Percentiles rank a stretch among this genome's conserved stretches.
phyloP scores from a whole-genome alignment of 2,888 invertebrate species.

The Listrodromus nycthemerus region DNA sequence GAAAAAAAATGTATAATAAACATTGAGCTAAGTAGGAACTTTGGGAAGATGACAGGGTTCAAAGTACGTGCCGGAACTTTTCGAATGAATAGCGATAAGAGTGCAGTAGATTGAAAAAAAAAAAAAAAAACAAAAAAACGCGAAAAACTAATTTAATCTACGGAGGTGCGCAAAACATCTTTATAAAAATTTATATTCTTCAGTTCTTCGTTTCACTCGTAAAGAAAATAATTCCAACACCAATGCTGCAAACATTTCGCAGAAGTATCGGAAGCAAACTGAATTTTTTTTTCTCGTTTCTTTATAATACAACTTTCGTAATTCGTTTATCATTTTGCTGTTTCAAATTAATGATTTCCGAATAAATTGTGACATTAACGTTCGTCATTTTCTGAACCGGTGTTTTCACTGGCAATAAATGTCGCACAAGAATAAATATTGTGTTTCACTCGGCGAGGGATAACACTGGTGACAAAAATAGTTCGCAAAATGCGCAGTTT shows the following conservation, averaged over 20 bases:
- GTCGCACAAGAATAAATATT: conserved; percentile 28
- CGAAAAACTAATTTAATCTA: conserved; percentile 1
- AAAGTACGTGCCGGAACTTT: conserved; percentile 71
- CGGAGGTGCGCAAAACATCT: not conserved
- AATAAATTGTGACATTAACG: not conserved
- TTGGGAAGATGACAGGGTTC: conserved; percentile 71
- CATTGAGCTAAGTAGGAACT: conserved; percentile 52
- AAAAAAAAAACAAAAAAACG: conserved; percentile 23
- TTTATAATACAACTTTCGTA: not conserved
- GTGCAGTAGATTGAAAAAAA: conserved; percentile 5
- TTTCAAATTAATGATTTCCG: not conserved
- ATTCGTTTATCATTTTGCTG: not conserved
- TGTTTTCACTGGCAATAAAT: not conserved
- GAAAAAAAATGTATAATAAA: conserved; percentile 28
- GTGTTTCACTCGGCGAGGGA: conserved; percentile 7
- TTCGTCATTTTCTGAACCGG: not conserved
- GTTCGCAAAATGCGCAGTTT: conserved; percentile 63
- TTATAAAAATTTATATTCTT: not conserved
- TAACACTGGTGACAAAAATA: conserved; percentile 48
- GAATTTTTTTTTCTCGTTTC: not conserved
- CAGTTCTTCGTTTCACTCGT: not conserved
- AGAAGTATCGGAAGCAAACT: not conserved
- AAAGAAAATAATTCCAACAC: not conserved
- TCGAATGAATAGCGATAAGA: conserved; percentile 22
- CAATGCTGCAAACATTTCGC: not conserved